Conservation (phyloP, 2,797 vertebrate species). For the Phaenicophaeus curvirostris region DNA sequence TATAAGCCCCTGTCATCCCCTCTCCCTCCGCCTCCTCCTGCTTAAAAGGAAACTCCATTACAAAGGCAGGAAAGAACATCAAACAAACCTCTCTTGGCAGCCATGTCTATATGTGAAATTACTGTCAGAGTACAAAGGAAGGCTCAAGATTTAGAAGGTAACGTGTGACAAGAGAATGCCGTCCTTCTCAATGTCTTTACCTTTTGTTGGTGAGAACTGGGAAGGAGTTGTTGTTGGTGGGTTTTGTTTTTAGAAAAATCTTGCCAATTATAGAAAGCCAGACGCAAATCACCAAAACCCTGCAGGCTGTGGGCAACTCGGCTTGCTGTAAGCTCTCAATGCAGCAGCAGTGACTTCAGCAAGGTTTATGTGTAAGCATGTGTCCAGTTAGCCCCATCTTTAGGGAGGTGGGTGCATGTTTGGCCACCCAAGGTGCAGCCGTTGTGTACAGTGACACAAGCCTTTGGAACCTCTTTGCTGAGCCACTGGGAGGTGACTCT, state of each 20-base stretch:
- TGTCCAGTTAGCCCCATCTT: background rate
- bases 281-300: background rate
- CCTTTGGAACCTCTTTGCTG: background rate
- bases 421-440: background rate
- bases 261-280: constrained; percentile 36
- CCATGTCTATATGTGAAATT: constrained; percentile 65
- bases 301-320: fast-evolving
- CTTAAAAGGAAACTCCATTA: constrained; percentile 77
- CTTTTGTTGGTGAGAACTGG: constrained; percentile 58
- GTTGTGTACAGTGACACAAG: background rate
- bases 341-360: background rate
- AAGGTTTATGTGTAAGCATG: fast-evolving
- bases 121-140: constrained; percentile 82
- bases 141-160: constrained; percentile 71
- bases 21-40: constrained; percentile 62
- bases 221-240: background rate
- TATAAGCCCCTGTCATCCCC: constrained; percentile 64
- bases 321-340: background rate
- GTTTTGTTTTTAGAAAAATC: background rate
- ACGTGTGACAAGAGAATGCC: constrained; percentile 27
- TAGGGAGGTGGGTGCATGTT: background rate
- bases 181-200: constrained; percentile 59
- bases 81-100: constrained; percentile 77
- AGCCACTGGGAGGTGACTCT: background rate
- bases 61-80: constrained; percentile 86